Conservation (phyloP, 1,140 invertebrate genomes). For the Kradibia gibbosae region DNA sequence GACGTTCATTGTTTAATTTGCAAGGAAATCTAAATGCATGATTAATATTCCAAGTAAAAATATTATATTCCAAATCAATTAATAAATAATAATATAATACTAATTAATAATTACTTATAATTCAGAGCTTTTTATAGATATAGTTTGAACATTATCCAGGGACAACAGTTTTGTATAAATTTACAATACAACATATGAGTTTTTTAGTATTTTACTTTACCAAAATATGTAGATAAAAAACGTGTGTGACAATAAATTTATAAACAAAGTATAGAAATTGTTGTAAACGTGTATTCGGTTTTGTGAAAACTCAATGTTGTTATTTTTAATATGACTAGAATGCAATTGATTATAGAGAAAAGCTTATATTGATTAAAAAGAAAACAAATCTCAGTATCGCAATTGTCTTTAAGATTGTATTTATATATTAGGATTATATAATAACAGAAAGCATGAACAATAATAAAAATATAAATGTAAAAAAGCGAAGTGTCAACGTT, state of each 20-base stretch:
- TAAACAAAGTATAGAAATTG: not conserved
- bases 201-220: not conserved
- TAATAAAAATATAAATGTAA: slow-evolving; percentile 9
- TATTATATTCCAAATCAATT: too few species aligned
- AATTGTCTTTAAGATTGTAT: slow-evolving; percentile 22
- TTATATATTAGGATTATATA: slow-evolving; percentile 3
- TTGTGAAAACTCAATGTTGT: not conserved
- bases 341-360: not conserved
- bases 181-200: not conserved
- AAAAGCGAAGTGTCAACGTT: slow-evolving; percentile 13
- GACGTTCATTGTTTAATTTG: too few species aligned
- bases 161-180: slow-evolving; percentile 7
- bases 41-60: too few species aligned
- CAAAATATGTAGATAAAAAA: not conserved
- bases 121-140: slow-evolving; percentile 7
- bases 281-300: not conserved
- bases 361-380: slow-evolving; percentile 14
- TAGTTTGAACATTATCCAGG: not conserved
- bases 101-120: too few species aligned
- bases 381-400: slow-evolving; percentile 25
- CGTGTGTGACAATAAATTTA: slow-evolving; percentile 25
- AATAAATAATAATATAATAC: too few species aligned
- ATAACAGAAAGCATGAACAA: slow-evolving; percentile 32
- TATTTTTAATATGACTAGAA: slow-evolving; percentile 8
- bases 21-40: too few species aligned